phyloP scores from a whole-genome alignment of 1,140 invertebrate species.

The Drosophila ironensis region DNA sequence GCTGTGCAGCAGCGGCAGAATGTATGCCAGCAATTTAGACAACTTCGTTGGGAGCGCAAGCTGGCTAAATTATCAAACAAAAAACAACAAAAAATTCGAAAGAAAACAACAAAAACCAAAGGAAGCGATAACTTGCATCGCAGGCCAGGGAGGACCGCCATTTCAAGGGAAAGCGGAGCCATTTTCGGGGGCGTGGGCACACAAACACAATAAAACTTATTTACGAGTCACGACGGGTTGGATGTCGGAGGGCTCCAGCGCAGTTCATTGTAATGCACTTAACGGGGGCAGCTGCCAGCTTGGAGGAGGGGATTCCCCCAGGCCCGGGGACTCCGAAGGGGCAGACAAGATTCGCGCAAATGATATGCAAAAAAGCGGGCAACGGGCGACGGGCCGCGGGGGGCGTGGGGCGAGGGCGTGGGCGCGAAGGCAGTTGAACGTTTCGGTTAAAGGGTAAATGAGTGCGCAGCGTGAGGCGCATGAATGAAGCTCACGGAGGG shows the following conservation, averaged over 20 bases:
- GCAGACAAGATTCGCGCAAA: slow-evolving; percentile 69
- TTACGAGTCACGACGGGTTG: slow-evolving; percentile 75
- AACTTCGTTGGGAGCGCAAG: slow-evolving; percentile 65
- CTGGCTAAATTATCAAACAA: slow-evolving; percentile 78
- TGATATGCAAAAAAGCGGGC: slow-evolving; percentile 63
- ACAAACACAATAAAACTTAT: slow-evolving; percentile 80
- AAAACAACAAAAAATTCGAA: slow-evolving; percentile 51
- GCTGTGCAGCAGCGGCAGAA: slow-evolving; percentile 7
- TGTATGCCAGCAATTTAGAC: slow-evolving; percentile 78
- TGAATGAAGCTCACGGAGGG: slow-evolving; percentile 50
- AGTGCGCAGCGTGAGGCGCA: slow-evolving; percentile 70
- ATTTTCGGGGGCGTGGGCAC: slow-evolving; percentile 55
- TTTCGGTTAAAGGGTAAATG: slow-evolving; percentile 76
- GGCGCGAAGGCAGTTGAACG: slow-evolving; percentile 46
- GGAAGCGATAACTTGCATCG: slow-evolving; percentile 76
- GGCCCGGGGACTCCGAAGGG: background rate
- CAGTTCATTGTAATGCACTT: slow-evolving; percentile 79
- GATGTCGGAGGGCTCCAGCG: slow-evolving; percentile 38
- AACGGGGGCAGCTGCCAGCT: slow-evolving; percentile 19
- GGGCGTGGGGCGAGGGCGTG: background rate
- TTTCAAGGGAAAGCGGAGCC: background rate
- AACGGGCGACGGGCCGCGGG: no score
- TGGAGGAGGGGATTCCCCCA: background rate
- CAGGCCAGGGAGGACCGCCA: background rate
- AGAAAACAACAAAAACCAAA: slow-evolving; percentile 49